Evolutionary conservation across 2,888 invertebrate genomes (phyloP).

Genomic region (Athetis lepigone): DNA sequence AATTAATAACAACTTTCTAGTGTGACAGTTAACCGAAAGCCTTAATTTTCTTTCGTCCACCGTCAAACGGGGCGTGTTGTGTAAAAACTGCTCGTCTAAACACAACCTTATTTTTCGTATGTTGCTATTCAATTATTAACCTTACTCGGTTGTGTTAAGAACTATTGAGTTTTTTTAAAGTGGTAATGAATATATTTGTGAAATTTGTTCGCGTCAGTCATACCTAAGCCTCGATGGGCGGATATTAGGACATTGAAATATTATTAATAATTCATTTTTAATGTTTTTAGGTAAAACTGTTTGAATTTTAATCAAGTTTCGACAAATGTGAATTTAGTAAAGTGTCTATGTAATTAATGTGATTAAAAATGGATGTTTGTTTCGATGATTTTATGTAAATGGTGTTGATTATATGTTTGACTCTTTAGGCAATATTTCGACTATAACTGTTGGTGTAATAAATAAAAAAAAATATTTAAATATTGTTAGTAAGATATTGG

Average conservation of each 20-base stretch:
- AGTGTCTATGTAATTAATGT: slow-evolving; percentile 54
- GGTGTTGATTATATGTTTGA: slow-evolving; percentile 39
- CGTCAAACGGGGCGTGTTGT: slow-evolving; percentile 73
- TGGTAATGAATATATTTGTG: slow-evolving; percentile 52
- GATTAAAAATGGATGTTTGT: slow-evolving; percentile 47
- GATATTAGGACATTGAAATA: slow-evolving; percentile 72
- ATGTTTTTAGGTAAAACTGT: slow-evolving; percentile 63
- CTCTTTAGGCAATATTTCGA: slow-evolving; percentile 5
- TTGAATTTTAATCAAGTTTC: slow-evolving; percentile 62
- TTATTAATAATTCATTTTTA: slow-evolving; percentile 65
- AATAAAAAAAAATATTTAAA: background rate
- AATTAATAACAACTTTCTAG: slow-evolving; percentile 78
- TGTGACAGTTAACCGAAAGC: slow-evolving; percentile 81
- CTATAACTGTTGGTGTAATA: slow-evolving; percentile 10
- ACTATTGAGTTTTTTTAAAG: background rate
- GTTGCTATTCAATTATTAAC: slow-evolving; percentile 11
- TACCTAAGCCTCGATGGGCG: slow-evolving; percentile 78
- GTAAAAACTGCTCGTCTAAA: slow-evolving; percentile 67
- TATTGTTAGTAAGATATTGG: background rate
- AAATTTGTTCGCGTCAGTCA: slow-evolving; percentile 74
- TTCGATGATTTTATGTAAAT: slow-evolving; percentile 51
- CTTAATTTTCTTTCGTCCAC: slow-evolving; percentile 75
- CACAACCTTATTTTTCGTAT: slow-evolving; percentile 53
- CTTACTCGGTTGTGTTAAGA: accelerated
- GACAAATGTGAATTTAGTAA: slow-evolving; percentile 51